Conservation (phyloP, 2,888 invertebrate species). For the Geophilus truncorum region DNA sequence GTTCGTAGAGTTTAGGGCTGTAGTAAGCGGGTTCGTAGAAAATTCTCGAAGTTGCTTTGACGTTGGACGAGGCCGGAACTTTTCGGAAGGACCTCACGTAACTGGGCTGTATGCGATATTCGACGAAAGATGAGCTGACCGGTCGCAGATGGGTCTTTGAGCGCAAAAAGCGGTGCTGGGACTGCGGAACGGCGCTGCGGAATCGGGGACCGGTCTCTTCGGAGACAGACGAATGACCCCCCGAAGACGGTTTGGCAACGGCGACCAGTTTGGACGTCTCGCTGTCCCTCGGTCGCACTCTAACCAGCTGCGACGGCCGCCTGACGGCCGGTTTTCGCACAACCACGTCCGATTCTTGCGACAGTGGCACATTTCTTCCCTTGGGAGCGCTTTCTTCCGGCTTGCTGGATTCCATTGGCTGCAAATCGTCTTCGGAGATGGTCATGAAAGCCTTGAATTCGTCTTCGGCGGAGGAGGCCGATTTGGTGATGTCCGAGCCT, state of each 20-base stretch:
- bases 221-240: no score
- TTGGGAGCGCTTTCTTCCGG: background rate
- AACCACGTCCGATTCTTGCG: background rate
- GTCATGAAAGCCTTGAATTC: constrained; percentile 16
- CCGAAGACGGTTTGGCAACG: no score
- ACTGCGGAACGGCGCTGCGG: no score
- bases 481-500: background rate
- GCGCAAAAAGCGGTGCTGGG: background rate
- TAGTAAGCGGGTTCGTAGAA: background rate
- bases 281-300: background rate
- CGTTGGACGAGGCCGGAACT: background rate
- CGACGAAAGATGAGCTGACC: background rate
- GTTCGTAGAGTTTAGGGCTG: no score
- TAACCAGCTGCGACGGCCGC: background rate
- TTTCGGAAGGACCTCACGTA: background rate
- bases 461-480: background rate
- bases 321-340: background rate
- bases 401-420: background rate
- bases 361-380: background rate
- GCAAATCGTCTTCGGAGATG: background rate
- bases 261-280: background rate
- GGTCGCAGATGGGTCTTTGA: background rate
- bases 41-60: background rate
- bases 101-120: background rate
- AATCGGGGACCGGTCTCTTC: no score